Evolutionary conservation across 2,888 invertebrate genomes (phyloP), one percentile per base, ranked within the genome.

Genomic region (Latrodectus elegans): DNA sequence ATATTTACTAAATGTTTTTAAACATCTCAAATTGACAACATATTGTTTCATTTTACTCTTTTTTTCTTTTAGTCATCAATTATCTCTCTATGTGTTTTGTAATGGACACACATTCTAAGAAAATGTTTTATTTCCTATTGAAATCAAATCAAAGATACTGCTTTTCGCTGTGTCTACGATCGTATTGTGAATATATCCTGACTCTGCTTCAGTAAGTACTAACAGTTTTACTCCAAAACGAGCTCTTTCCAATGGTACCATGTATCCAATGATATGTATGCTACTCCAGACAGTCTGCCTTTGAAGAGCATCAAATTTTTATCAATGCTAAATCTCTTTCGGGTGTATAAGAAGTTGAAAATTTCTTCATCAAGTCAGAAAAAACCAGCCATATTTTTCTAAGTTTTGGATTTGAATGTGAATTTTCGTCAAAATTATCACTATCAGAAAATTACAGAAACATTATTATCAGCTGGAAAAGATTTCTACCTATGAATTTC

Each of bases 161-260:
- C 53, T 53, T 53, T 53, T 53, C 12, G 10, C 53, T 53, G 53
- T 53, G 53, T 53, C 8, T 10, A 53, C 53, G 53, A 55, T 55
- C 11, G 55, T 55, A 14, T 55, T 55, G 14, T 55, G 55, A 55
- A 55, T 55, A 55, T 55, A 55, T 12, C 55, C 81, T 60, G 89
- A 85, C 49, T 65, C n/a, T 64, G 65, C 55, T 60, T 89, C 89
- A 64, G 77, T 74, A 17, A 89, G 38, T 17, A 79, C 74, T 67
- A 81, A 89, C n/a, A 74, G 64, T 78, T 89, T 90, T 15, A 89
- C 49, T 52, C 89, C 89, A 67, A 90, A 90, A 11, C 88, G n/a
- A 73, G 75, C 55, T 72, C 89, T 71, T 80, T 90, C 89, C 15
- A 86, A 65, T 12, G 88, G 90, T 15, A 90, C 86, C 67, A 86